These are phyloP conservation scores for Saguinus imperator DNA, from an alignment of 2,113 vertebrate species.

Conservation along the genomic window DNA sequence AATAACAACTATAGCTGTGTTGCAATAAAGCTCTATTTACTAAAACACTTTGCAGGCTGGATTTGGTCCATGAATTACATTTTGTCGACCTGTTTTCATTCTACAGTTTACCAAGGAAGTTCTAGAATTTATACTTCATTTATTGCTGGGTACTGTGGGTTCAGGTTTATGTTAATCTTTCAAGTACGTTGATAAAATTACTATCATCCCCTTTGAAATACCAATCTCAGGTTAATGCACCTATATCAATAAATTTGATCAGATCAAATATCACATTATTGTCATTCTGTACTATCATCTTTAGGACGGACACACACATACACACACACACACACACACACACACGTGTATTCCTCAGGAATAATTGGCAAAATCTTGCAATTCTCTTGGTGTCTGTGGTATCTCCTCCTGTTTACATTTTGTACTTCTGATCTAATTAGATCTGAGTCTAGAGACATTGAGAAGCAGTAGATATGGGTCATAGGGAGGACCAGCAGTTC, in stretches of 20 bases:
- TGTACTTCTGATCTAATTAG: not conserved
- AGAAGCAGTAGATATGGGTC: not conserved
- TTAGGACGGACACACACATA: not conserved
- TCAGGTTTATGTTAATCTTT: not conserved
- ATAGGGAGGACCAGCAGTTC: not conserved
- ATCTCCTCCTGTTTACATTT: not conserved
- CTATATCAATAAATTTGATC: not conserved
- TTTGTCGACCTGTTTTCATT: not conserved
- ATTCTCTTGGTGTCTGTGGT: not conserved
- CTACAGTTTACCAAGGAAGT: not conserved
- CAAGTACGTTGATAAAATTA: not conserved
- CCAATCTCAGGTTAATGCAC: not conserved
- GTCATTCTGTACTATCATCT: not conserved
- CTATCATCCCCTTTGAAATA: not conserved
- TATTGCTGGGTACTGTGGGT: not conserved
- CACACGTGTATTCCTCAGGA: not conserved
- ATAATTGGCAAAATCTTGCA: not conserved
- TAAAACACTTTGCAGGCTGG: not conserved
- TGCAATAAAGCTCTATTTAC: not conserved
- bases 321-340: accelerated
- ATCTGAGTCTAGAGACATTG: not conserved
- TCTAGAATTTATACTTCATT: not conserved
- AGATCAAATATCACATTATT: not conserved
- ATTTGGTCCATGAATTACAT: not conserved
- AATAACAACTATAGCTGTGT: not conserved